phyloP scores from a whole-genome alignment of 2,888 invertebrate species.

The Diaphora mendica region DNA sequence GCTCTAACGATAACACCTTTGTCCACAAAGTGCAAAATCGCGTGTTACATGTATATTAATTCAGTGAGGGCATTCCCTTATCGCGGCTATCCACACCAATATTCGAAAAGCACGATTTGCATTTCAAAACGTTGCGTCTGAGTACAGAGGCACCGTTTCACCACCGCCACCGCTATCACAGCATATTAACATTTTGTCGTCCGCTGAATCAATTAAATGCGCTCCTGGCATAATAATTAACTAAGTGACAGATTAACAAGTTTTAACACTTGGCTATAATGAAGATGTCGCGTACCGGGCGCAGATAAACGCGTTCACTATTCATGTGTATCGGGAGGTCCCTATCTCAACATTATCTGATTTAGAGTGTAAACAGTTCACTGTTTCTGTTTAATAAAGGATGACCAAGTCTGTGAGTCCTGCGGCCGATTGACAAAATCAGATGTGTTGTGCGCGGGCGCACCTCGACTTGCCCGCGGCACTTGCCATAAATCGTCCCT shows the following conservation, averaged over 20 bases:
- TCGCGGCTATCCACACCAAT: conserved; percentile 69
- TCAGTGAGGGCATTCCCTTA: conserved; percentile 64
- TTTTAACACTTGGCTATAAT: conserved; percentile 84
- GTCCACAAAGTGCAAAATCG: conserved; percentile 68
- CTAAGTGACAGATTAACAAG: conserved; percentile 82
- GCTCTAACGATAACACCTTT: conserved; percentile 41
- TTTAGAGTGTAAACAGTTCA: conserved; percentile 42
- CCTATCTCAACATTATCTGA: conserved; percentile 41
- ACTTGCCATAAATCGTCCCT: conserved; percentile 71
- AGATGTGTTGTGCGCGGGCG: conserved; percentile 51
- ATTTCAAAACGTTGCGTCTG: conserved; percentile 63
- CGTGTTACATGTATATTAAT: conserved; percentile 74
- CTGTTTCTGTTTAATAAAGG: conserved; percentile 42
- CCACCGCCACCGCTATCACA: conserved; percentile 63
- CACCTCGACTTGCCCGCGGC: conserved; percentile 57
- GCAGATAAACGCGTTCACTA: conserved; percentile 61
- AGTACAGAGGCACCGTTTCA: conserved; percentile 50
- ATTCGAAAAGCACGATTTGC: conserved; percentile 74
- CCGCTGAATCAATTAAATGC: conserved; percentile 80
- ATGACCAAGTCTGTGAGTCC: conserved; percentile 44
- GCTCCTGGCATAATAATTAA: conserved; percentile 82
- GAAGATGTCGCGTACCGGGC: conserved; percentile 77
- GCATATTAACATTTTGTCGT: conserved; percentile 85
- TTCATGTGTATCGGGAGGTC: conserved; percentile 65
- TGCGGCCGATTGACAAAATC: conserved; percentile 54